Evolutionary conservation across 1,140 invertebrate species (phyloP).

Genomic region (Drosophila simulans): DNA sequence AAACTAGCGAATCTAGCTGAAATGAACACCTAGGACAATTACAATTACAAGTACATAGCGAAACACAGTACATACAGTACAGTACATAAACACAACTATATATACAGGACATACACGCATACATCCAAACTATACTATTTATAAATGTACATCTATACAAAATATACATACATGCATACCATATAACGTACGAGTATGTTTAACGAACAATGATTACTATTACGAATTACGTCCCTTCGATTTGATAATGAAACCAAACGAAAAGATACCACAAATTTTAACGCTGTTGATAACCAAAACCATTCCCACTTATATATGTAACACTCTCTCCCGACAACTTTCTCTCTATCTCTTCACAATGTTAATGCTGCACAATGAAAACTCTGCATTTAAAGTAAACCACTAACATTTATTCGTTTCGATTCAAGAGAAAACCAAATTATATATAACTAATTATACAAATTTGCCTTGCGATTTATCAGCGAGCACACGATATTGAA

Average conservation of each 20-base stretch:
- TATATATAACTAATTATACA: slow-evolving; percentile 37
- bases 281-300: slow-evolving; percentile 67
- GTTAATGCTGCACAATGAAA: slow-evolving; percentile 83
- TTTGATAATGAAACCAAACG: slow-evolving; percentile 60
- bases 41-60: slow-evolving; percentile 55
- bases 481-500: slow-evolving; percentile 38
- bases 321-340: slow-evolving; percentile 60
- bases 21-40: slow-evolving; percentile 74
- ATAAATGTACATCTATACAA: slow-evolving; percentile 66
- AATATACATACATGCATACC: slow-evolving; percentile 42
- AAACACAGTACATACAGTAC: slow-evolving; percentile 37
- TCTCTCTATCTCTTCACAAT: slow-evolving; percentile 74
- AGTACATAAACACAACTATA: slow-evolving; percentile 41
- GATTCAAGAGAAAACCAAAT: slow-evolving; percentile 52
- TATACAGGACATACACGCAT: slow-evolving; percentile 53
- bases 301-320: slow-evolving; percentile 70
- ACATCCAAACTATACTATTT: slow-evolving; percentile 63
- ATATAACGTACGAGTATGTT: slow-evolving; percentile 55
- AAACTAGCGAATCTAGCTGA: slow-evolving; percentile 75
- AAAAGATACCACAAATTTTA: slow-evolving; percentile 43
- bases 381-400: slow-evolving; percentile 80
- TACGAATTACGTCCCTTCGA: slow-evolving; percentile 74
- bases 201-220: slow-evolving; percentile 59
- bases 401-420: slow-evolving; percentile 69
- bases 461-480: slow-evolving; percentile 60